Base-by-base conservation (phyloP, 2,113 vertebrate genomes). In the Silurus glanis region DNA sequence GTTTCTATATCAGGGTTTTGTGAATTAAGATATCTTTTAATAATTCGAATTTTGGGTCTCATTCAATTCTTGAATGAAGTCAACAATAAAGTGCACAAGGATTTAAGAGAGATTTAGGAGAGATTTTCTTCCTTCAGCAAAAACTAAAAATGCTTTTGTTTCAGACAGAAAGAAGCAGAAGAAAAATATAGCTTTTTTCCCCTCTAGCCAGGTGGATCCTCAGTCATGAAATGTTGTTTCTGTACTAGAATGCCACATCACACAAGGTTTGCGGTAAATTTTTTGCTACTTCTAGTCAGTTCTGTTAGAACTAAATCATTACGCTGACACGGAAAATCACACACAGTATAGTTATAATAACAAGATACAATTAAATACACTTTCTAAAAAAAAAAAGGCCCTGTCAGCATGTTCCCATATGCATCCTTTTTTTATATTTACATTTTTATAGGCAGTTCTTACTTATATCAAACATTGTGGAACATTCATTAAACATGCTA, bases 81-180 rank as follows among this genome's bases (percentile, higher is more conserved):
- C 62, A 10, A 71, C 83, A 47, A 74, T 66, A 79, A 58, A n/a
- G 59, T 74, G 64, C 51, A n/a, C n/a, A 12, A 76, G 71, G 66
- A 69, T 80, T 37, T 66, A 51, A 72, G n/a, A 62, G 55, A 84
- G 62, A 62, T 74, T 55, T 14, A 67, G 16, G 51, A 69, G n/a
- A 56, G 71, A 47, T 72, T 56, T 17, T 17, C 62, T 56, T 87
- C 89, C 88, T 78, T 91, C 88, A 89, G 23, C 90, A 88, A 62
- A 79, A 86, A 61, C 67, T 86, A 86, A 91, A 89, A 80, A 74
- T 16, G 49, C 28, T 19, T 59, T 78, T 67, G 10, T 87, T 66
- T 74, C 76, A 55, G 37, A n/a, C 17, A 58, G 64, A 81, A 66
- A 82, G 80, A 75, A 76, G 81, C 66, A 80, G 28, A 81, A 81